Base-by-base conservation (phyloP, 2,113 vertebrate genomes). In the Cyanoderma ruficeps region DNA sequence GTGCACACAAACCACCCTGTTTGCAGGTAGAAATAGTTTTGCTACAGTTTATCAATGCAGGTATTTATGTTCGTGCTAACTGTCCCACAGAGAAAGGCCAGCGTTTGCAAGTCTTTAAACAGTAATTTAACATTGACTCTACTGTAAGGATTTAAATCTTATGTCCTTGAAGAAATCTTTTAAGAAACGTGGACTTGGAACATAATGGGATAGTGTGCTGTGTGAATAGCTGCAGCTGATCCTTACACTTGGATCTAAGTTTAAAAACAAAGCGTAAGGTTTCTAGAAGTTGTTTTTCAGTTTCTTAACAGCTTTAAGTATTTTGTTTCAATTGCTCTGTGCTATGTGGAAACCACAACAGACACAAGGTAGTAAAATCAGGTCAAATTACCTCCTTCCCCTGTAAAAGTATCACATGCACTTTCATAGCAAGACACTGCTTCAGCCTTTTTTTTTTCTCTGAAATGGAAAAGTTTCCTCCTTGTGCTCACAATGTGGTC, bases 201-300 rank as follows among this genome's bases (percentile, higher is more conserved):
- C 3, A 6, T 11, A 42, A 7, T 5, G 42, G 11, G 24, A 8
- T 71, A 16, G 33, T 18, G 47, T 23, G 11, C 35, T 47, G 23
- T 22, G 31, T 3, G 10, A 75, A 41, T 80, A 70, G 25, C 72
- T 61, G 21, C 49, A 71, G 30, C 53, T 55, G 35, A 61, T 71
- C 39, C 49, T 78, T 72, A 35, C 4, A 0, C n/a, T 71, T 61
- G 13, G 10, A 20, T 47, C 24, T 65, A 6, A 9, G 13, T 44
- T 91, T 61, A 70, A 90, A 93, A 74, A 31, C 19, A 80, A 78
- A 52, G 4, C 0, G 1, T 68, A 39, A 49, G 4, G 31, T 46
- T 82, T 82, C 69, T 83, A 16, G 21, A 78, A 76, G 31, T 57
- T 96, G 90, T 83, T 93, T 96, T 93, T 90, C 42, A 59, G 60